Base-by-base conservation (phyloP, 1,140 invertebrate species). In the Ostrea denselamellosa region DNA sequence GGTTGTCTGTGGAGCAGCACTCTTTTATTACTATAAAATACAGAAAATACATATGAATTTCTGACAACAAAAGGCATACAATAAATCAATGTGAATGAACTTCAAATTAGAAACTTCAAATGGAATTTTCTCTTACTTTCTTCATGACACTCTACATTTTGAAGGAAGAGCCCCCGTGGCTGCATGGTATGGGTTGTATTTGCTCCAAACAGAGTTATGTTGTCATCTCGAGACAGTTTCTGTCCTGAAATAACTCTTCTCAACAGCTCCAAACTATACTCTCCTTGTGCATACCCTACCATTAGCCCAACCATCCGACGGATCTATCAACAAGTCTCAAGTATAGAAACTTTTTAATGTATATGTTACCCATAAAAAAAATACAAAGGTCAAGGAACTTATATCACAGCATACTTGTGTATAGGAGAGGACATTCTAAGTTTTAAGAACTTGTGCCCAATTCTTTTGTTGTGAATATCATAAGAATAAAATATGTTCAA, bases 281-380 rank as follows among this genome's bases (percentile, higher is more conserved):
- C 25, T 77, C 68, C 68, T 28, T 77, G 68, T 77, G 68, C 68
- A 77, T 77, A 77, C 14, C 68, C 68, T 0, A 77, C 68, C 68
- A 77, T 77, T 9, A 28, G 28, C 10, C 68, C 68, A 9, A 77
- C 68, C 68, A 77, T 77, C 8, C 68, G 68, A 77, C 68, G 68
- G 28, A 77, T 77, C 68, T 77, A 10, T 77, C 25, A 77, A 77
- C 14, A 62, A 19, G 19, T 62, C 5, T 1, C 34, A 44, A 1
- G 34, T 44, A 44, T 44, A 44, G 34, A 5, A 5, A 44, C 34
- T 44, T 44, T 44, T 44, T 44, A 44, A 44, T 44, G 34, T 44
- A 44, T 44, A 44, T 44, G 34, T 44, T 44, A 44, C 1, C 34
- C 34, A 44, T 44, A 44, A 1, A 44, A 44, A 5, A 44, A 44